phyloP scores from a whole-genome alignment of 1,140 invertebrate species.

The Neuroterus valhalla region DNA sequence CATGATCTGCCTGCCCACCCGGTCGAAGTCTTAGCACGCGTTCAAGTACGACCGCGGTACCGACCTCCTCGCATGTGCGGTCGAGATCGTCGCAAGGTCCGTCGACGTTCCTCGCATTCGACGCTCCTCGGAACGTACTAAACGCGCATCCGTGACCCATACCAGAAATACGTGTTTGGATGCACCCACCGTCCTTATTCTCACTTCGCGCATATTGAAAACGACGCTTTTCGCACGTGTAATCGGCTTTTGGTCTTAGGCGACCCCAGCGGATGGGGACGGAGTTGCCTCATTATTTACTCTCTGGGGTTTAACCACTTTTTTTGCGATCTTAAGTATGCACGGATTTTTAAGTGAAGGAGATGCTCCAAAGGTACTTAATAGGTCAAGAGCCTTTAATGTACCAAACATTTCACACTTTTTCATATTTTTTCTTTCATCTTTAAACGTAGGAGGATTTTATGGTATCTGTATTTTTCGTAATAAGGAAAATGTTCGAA shows the following conservation, averaged over 20 bases:
- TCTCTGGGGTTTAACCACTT: too few relatives aligned
- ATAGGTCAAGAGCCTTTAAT: too few relatives aligned
- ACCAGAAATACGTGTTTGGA: slow-evolving; percentile 24
- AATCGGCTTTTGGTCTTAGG: not conserved
- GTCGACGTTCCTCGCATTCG: slow-evolving; percentile 7
- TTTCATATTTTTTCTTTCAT: too few relatives aligned
- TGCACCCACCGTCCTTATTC: not conserved
- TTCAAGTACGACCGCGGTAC: not conserved
- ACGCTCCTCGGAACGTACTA: slow-evolving; percentile 8
- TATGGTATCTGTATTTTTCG: too few relatives aligned
- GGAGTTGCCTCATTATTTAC: too few relatives aligned
- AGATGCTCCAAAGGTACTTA: too few relatives aligned
- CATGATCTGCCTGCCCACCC: not conserved
- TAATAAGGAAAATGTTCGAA: too few relatives aligned
- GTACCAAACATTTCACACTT: too few relatives aligned
- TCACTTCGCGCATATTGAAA: not conserved
- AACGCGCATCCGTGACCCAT: slow-evolving; percentile 5
- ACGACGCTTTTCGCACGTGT: not conserved
- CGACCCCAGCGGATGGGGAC: too few relatives aligned
- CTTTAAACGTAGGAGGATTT: too few relatives aligned
- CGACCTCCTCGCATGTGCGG: not conserved
- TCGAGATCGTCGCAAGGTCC: slow-evolving; percentile 4
- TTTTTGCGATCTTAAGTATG: too few relatives aligned
- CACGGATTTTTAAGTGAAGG: too few relatives aligned
- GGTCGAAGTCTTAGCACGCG: not conserved